Conservation (phyloP, 2,797 vertebrate genomes). For the Acestrorhynchus altus region DNA sequence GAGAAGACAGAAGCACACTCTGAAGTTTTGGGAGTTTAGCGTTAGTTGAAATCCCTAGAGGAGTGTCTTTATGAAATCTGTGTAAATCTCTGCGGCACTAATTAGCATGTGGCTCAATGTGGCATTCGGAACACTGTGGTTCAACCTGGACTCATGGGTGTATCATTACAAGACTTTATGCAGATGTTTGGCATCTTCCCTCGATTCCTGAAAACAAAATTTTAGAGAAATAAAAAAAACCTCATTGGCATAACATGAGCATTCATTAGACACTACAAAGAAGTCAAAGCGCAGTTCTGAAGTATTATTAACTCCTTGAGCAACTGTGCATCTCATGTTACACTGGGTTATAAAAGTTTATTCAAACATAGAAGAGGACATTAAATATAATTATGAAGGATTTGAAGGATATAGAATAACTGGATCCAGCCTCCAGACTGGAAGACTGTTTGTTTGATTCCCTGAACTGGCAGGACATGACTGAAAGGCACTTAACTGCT, state of each 20-base stretch:
- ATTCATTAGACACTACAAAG: slow-evolving; percentile 24
- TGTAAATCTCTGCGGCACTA: slow-evolving; percentile 64
- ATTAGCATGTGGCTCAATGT: slow-evolving; percentile 70
- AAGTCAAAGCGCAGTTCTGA: not conserved
- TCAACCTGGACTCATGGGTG: slow-evolving; percentile 48
- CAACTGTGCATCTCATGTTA: not conserved
- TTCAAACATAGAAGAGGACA: too few relatives aligned
- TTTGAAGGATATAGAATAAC: too few relatives aligned
- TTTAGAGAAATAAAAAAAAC: not conserved
- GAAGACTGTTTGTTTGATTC: too few relatives aligned
- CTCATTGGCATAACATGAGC: slow-evolving; percentile 17
- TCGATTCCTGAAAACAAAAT: slow-evolving; percentile 31
- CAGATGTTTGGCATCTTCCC: slow-evolving; percentile 45
- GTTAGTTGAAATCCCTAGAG: slow-evolving; percentile 57
- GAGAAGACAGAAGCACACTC: slow-evolving; percentile 46
- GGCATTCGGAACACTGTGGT: slow-evolving; percentile 43
- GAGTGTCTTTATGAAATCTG: slow-evolving; percentile 59
- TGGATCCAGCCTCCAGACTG: too few relatives aligned
- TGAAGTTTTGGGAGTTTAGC: slow-evolving; percentile 49
- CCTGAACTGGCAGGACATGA: too few relatives aligned
- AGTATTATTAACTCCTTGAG: not conserved
- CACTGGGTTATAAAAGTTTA: not conserved
- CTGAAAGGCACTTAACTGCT: too few relatives aligned
- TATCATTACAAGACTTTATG: slow-evolving; percentile 29
- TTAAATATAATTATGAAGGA: too few relatives aligned